These are phyloP conservation scores for Corythucha ciliata DNA, from an alignment of 2,888 invertebrate genomes.

Conservation along the genomic window DNA sequence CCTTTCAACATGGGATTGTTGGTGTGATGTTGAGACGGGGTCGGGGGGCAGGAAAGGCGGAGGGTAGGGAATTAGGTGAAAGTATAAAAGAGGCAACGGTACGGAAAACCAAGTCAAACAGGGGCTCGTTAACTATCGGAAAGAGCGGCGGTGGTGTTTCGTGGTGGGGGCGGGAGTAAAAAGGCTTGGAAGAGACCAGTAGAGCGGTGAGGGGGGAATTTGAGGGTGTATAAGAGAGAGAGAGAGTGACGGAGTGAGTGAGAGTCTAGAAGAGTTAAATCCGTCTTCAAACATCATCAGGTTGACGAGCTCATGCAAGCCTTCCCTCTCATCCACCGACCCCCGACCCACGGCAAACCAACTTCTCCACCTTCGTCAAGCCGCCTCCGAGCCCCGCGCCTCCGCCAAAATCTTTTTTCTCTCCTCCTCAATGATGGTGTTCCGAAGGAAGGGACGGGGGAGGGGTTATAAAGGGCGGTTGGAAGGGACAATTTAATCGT, in stretches of 20 bases:
- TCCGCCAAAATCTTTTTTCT: too few species aligned
- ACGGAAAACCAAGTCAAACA: conserved; percentile 28
- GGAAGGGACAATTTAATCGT: conserved; percentile 24
- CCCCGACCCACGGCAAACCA: too few species aligned
- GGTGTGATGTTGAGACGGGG: too few species aligned
- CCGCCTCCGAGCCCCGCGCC: too few species aligned
- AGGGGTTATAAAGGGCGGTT: not conserved
- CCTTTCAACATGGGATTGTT: too few species aligned
- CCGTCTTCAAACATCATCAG: conserved; percentile 32
- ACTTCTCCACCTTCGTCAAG: too few species aligned
- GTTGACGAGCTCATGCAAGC: conserved; percentile 27
- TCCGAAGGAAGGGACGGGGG: conserved; percentile 6
- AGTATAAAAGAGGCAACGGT: conserved; percentile 26
- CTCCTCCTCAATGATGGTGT: too few species aligned
- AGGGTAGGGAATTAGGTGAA: conserved; percentile 13
- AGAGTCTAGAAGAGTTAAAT: conserved; percentile 17
- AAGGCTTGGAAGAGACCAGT: not conserved
- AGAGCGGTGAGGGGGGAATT: conserved; percentile 3
- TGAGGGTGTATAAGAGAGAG: not conserved
- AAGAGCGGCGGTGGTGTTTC: conserved; percentile 7
- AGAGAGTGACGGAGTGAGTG: not conserved
- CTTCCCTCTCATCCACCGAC: conserved; percentile 6
- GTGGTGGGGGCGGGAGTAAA: conserved; percentile 8
- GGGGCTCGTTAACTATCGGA: conserved; percentile 23
- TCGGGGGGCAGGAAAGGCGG: conserved; percentile 27